phyloP scores from a whole-genome alignment of 2,797 vertebrate genomes.

The Dromococcyx pavoninus region DNA sequence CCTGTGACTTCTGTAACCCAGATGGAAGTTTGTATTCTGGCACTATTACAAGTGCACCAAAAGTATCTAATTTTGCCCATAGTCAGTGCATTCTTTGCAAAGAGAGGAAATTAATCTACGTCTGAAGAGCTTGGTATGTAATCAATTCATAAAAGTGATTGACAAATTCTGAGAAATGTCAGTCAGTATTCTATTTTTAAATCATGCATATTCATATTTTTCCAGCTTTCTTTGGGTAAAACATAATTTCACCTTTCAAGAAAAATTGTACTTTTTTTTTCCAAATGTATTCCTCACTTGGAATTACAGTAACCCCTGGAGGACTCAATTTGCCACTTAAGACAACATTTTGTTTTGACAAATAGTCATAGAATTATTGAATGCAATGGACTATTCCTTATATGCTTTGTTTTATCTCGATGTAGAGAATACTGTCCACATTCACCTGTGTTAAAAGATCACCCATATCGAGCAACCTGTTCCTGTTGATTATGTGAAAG shows the following conservation, averaged over 20 bases:
- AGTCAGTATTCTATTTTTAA: neutral
- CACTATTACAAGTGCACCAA: conserved; percentile 26
- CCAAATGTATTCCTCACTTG: neutral
- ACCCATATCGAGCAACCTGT: neutral
- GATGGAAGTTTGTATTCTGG: conserved; percentile 54
- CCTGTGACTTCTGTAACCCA: conserved; percentile 54
- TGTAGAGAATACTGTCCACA: neutral
- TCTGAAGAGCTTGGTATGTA: neutral
- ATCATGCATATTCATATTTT: neutral
- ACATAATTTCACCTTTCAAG: neutral
- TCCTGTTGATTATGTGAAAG: neutral
- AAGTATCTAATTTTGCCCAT: conserved; percentile 54
- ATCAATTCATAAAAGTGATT: conserved; percentile 3
- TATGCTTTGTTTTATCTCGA: neutral
- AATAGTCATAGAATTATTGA: neutral
- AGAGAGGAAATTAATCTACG: conserved; percentile 68
- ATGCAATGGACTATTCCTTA: neutral
- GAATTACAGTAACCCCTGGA: neutral
- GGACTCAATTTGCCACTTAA: neutral
- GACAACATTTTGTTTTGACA: neutral
- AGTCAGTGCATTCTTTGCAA: conserved; percentile 68
- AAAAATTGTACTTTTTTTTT: neutral
- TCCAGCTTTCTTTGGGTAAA: neutral
- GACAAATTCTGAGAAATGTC: conserved; percentile 12
- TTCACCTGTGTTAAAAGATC: neutral